Conservation (phyloP, 2,797 vertebrate species). For the Sebastes taczanowskii region DNA sequence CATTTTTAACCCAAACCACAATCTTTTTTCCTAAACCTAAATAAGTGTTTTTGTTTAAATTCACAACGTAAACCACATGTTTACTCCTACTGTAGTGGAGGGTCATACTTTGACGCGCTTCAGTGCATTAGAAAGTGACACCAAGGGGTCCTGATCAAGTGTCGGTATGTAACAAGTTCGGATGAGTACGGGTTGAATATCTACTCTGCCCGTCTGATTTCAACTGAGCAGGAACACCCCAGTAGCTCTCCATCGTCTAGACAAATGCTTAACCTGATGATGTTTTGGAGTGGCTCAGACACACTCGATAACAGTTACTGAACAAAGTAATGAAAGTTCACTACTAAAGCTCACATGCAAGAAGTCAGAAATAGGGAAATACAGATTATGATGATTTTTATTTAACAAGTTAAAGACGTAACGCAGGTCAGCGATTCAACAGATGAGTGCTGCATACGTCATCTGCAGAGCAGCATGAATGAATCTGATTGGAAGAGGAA, state of each 20-base stretch:
- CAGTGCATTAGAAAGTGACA: neutral
- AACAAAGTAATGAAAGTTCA: neutral
- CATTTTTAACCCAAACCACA: no score
- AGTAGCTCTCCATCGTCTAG: neutral
- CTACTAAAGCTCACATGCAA: neutral
- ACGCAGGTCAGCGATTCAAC: neutral
- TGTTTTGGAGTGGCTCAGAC: neutral
- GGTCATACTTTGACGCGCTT: neutral
- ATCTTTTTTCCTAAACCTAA: no score
- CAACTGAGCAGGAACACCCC: neutral
- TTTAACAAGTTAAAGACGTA: neutral
- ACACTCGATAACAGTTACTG: neutral
- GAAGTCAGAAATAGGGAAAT: neutral
- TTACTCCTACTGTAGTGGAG: no score
- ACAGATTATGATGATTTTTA: neutral
- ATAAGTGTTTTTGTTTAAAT: no score
- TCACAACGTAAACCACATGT: no score
- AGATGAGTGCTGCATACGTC: neutral
- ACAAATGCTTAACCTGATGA: neutral
- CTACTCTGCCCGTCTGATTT: neutral
- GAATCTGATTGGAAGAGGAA: slow-evolving; percentile 41
- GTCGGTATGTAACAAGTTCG: no score
- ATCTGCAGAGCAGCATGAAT: neutral
- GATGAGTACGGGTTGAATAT: neutral
- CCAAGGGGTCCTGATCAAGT: neutral